phyloP scores from a whole-genome alignment of 64 coral and sea anemone genomes.

The Astreopora myriophthalma region DNA sequence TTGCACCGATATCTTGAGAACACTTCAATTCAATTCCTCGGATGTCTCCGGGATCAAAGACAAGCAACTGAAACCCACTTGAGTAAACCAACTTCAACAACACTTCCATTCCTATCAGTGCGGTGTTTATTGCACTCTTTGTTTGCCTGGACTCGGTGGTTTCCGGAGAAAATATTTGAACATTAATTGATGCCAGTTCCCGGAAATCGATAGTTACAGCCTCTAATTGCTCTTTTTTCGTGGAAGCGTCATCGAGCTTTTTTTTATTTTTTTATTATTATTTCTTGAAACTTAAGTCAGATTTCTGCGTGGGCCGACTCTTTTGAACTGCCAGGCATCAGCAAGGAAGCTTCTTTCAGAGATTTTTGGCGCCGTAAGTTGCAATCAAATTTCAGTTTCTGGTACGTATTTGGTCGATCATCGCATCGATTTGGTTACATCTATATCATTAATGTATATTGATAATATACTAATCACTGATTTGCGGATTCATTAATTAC shows the following conservation, averaged over 20 bases:
- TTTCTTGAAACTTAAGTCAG: background rate
- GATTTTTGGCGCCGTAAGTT: background rate
- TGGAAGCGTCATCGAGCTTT: background rate
- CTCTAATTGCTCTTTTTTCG: background rate
- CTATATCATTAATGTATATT: too few relatives aligned
- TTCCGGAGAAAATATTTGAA: slow-evolving; percentile 9
- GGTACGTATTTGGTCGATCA: too few relatives aligned
- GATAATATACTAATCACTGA: too few relatives aligned
- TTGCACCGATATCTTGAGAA: background rate
- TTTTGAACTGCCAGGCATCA: background rate
- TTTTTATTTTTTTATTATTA: too few relatives aligned
- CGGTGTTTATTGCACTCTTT: background rate
- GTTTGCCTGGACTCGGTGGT: background rate
- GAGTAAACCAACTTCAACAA: background rate
- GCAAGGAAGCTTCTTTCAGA: background rate
- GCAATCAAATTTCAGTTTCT: too few relatives aligned
- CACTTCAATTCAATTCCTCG: background rate
- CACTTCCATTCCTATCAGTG: background rate
- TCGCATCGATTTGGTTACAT: too few relatives aligned
- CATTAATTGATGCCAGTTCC: background rate
- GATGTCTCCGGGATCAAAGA: background rate
- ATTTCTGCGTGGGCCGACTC: background rate
- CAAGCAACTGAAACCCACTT: background rate
- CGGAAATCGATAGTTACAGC: background rate
- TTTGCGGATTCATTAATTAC: too few relatives aligned